phyloP scores from a whole-genome alignment of 2,113 vertebrate genomes.

The Pterocles orientalis region DNA sequence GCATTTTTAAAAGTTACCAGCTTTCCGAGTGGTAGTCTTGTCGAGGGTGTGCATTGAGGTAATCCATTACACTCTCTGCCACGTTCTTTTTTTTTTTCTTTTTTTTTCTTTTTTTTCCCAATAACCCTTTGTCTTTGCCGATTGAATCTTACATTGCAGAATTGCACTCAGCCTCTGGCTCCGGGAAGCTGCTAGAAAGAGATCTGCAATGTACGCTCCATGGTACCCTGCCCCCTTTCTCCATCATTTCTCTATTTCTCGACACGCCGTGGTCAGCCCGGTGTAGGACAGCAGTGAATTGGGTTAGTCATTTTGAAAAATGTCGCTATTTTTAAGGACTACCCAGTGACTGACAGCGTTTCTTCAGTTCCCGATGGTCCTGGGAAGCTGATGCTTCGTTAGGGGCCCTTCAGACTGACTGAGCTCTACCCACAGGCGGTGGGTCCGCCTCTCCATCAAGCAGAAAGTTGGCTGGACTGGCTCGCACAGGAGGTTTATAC shows the following conservation, averaged over 20 bases:
- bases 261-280: neutral
- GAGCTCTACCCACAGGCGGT: neutral
- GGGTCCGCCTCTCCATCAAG: neutral
- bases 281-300: neutral
- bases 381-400: neutral
- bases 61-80: constrained; percentile 49
- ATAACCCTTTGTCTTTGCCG: constrained; percentile 69
- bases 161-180: constrained; percentile 41
- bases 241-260: neutral
- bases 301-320: neutral
- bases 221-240: constrained; percentile 18
- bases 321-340: neutral
- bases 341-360: neutral
- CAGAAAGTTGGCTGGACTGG: neutral
- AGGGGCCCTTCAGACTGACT: neutral
- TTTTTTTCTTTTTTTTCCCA: neutral
- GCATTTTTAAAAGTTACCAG: constrained; percentile 65
- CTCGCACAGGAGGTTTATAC: constrained; percentile 47
- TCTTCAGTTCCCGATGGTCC: neutral
- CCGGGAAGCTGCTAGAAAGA: constrained; percentile 46
- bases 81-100: neutral
- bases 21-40: constrained; percentile 59
- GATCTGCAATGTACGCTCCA: neutral
- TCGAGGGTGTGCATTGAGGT: constrained; percentile 56
- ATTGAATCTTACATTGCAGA: constrained; percentile 26